Conservation (phyloP, 1,140 invertebrate genomes). For the Heliothis subflexa region DNA sequence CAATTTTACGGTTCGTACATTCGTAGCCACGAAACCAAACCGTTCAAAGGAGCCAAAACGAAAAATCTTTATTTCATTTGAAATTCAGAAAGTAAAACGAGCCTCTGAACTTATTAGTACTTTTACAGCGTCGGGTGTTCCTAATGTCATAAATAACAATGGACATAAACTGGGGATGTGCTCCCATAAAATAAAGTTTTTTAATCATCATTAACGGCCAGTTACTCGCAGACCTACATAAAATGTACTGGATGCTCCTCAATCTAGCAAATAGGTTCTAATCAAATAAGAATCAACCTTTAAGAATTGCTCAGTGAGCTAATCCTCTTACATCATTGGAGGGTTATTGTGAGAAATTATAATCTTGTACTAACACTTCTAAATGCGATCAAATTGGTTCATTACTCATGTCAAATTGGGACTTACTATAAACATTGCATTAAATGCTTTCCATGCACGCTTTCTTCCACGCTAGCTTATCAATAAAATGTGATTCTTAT, state of each 20-base stretch:
- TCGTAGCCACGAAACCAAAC: slow-evolving; percentile 5
- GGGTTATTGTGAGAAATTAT: not conserved
- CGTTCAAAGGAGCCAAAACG: not conserved
- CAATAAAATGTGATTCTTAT: slow-evolving; percentile 29
- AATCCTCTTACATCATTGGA: slow-evolving; percentile 6
- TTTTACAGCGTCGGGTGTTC: slow-evolving; percentile 9
- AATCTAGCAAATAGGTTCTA: not conserved
- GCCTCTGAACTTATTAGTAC: not conserved
- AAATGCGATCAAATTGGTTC: no score
- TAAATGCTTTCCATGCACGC: slow-evolving; percentile 23
- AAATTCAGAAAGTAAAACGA: not conserved
- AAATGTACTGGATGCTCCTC: not conserved
- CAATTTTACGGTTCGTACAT: slow-evolving; percentile 33
- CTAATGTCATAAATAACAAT: slow-evolving; percentile 39
- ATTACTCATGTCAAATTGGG: no score
- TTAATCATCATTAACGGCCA: slow-evolving; percentile 41
- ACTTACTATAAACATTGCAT: not conserved
- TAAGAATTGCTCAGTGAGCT: not conserved
- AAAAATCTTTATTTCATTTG: slow-evolving; percentile 19
- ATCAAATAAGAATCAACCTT: not conserved
- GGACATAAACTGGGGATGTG: slow-evolving; percentile 4
- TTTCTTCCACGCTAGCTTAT: not conserved
- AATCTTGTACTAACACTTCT: no score
- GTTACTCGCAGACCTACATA: slow-evolving; percentile 3
- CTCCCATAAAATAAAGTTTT: slow-evolving; percentile 42